A percentile compares a stretch with the other conserved stretches of the same genome.
Evolutionary conservation across 2,113 vertebrate genomes (phyloP).

Genomic region (Podarcis muralis): DNA sequence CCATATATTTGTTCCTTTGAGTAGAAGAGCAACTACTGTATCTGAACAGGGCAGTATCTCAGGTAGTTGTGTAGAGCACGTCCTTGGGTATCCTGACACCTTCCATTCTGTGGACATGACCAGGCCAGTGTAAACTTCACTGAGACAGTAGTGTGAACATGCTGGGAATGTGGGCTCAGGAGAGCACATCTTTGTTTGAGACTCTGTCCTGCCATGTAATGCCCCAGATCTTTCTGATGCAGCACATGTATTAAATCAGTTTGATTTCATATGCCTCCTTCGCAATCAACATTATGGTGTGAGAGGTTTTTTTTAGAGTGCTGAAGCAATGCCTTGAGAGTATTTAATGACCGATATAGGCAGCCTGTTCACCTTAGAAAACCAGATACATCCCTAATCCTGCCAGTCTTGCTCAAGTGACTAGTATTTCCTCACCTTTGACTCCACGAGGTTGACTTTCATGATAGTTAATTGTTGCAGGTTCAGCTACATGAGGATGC

Average conservation of each 20-base stretch:
- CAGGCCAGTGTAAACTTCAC: no score
- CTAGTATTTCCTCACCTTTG: accelerated
- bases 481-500: accelerated
- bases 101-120: background rate
- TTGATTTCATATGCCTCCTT: slow-evolving; percentile 10
- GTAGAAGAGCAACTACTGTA: no score
- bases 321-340: background rate
- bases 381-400: background rate
- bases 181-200: no score
- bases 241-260: slow-evolving; percentile 52
- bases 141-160: no score
- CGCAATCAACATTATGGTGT: background rate
- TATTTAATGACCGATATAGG: background rate
- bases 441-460: background rate
- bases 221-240: no score
- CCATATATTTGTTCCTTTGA: no score
- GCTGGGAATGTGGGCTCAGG: no score
- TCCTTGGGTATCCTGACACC: no score
- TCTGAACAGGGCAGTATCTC: no score
- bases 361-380: background rate
- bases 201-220: no score
- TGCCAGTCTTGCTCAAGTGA: background rate
- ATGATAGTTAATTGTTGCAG: background rate
- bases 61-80: no score
- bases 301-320: background rate